Conservation (phyloP, 2,888 invertebrate genomes). For the Gymnocheta viridis region DNA sequence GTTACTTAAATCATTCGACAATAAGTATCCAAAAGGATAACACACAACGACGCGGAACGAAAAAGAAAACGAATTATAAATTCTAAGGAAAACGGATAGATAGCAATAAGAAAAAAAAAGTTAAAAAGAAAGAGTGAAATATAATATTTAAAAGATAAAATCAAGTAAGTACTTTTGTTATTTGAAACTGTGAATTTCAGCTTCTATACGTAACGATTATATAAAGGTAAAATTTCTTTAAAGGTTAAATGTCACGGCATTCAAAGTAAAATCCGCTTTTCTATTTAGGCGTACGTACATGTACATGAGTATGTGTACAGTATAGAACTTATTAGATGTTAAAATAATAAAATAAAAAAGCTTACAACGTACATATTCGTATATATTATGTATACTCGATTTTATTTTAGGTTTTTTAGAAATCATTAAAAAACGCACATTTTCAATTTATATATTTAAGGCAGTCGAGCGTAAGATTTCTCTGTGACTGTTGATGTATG, state of each 20-base stretch:
- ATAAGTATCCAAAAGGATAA: slow-evolving; percentile 69
- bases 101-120: neutral
- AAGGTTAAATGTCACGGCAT: slow-evolving; percentile 62
- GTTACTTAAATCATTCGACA: slow-evolving; percentile 64
- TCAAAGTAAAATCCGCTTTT: neutral
- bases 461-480: neutral
- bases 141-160: neutral
- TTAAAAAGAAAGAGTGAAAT: slow-evolving; percentile 16
- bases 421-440: neutral
- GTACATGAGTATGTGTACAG: neutral
- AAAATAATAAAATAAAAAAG: neutral
- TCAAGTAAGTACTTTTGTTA: slow-evolving; percentile 49
- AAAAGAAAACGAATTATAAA: slow-evolving; percentile 24
- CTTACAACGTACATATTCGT: neutral
- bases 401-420: neutral
- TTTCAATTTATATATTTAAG: slow-evolving; percentile 9
- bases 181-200: neutral
- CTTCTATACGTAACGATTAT: slow-evolving; percentile 1
- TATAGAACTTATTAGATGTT: neutral
- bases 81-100: slow-evolving; percentile 29
- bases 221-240: slow-evolving; percentile 14
- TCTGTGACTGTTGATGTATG: neutral
- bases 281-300: neutral
- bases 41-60: slow-evolving; percentile 48
- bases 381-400: neutral